phyloP scores from a whole-genome alignment of 2,113 vertebrate species.

The Crotalus viridis region DNA sequence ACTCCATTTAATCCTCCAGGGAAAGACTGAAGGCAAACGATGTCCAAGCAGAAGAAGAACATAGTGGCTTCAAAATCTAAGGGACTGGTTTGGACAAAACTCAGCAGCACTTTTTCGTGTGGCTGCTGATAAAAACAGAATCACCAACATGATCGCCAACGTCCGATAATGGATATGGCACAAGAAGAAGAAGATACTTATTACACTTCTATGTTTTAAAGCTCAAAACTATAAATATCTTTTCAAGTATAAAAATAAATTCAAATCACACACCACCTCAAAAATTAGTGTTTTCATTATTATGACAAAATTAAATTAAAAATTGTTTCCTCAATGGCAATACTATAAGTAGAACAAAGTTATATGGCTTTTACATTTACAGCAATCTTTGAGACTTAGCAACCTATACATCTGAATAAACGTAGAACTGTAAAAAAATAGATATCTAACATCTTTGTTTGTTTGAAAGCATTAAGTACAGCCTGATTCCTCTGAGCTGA shows the following conservation, averaged over 20 bases:
- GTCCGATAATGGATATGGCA: too few relatives aligned
- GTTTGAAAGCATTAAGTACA: not conserved
- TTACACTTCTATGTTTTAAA: not conserved
- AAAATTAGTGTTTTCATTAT: not conserved
- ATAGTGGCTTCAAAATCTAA: too few relatives aligned
- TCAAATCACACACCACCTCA: not conserved
- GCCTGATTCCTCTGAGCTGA: not conserved
- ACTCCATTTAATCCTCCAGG: too few relatives aligned
- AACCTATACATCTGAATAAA: conserved; percentile 20
- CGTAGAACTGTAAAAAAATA: conserved; percentile 1
- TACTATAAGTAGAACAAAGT: not conserved
- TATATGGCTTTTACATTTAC: not conserved
- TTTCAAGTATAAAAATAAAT: not conserved
- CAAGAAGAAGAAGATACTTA: not conserved
- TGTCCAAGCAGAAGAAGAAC: too few relatives aligned
- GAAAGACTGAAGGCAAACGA: too few relatives aligned
- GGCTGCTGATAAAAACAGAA: too few relatives aligned
- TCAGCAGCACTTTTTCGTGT: too few relatives aligned
- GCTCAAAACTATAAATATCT: not conserved
- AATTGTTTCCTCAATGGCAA: not conserved
- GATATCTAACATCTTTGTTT: conserved; percentile 6
- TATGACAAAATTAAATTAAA: not conserved
- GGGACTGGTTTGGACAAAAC: too few relatives aligned
- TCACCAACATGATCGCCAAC: too few relatives aligned
- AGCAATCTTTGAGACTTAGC: not conserved